A percentile compares a stretch with the other conserved stretches of the same genome.
Conservation (phyloP, 2,888 invertebrate genomes). For the Phragmatobia fuliginosa region DNA sequence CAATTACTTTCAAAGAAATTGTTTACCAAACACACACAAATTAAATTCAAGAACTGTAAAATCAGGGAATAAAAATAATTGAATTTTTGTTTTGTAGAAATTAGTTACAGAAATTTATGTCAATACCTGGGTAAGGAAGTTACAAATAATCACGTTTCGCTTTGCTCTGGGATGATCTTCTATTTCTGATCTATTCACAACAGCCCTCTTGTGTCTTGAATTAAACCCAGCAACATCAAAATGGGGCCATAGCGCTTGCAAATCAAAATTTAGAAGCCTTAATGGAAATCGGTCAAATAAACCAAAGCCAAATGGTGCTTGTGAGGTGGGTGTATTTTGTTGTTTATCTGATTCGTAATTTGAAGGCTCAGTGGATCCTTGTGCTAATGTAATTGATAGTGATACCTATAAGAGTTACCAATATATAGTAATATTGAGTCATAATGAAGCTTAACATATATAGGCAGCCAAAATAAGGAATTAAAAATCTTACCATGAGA, state of each 20-base stretch:
- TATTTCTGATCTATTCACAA: constrained; percentile 14
- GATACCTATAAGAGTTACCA: constrained; percentile 19
- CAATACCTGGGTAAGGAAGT: constrained; percentile 43
- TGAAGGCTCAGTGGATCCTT: constrained; percentile 13
- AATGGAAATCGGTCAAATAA: constrained; percentile 26
- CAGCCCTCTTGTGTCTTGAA: constrained; percentile 28
- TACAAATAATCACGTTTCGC: constrained; percentile 39
- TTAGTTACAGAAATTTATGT: too few relatives aligned
- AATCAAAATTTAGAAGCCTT: constrained; percentile 15
- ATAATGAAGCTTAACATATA: not conserved
- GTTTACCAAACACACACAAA: not conserved
- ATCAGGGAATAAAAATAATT: not conserved
- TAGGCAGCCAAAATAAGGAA: not conserved
- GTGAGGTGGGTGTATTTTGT: constrained; percentile 18
- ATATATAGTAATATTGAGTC: not conserved
- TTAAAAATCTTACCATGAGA: constrained; percentile 47
- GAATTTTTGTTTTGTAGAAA: not conserved
- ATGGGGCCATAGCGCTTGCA: constrained; percentile 22
- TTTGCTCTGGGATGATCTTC: constrained; percentile 29
- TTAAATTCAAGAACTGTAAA: not conserved
- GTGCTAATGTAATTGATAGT: constrained; percentile 30
- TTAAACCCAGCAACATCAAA: not conserved
- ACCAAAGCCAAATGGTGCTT: constrained; percentile 23
- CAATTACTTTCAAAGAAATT: not conserved
- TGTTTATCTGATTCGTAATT: not conserved